phyloP scores from a whole-genome alignment of 1,140 invertebrate species.

The Aphidius gifuensis region DNA sequence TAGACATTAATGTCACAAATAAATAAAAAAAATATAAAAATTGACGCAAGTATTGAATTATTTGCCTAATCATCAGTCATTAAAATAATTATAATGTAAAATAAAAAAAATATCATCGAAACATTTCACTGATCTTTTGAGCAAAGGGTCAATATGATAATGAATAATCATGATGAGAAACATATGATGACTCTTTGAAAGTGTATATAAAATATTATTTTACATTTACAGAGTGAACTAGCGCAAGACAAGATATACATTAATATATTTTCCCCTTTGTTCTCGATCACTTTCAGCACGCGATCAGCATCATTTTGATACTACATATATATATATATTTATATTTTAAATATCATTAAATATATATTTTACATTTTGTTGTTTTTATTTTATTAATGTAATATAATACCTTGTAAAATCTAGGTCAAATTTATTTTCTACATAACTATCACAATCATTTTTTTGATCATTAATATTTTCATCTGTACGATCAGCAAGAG shows the following conservation, averaged over 20 bases:
- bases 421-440: conserved; percentile 39
- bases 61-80: too few species aligned
- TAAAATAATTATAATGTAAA: too few species aligned
- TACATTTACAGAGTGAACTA: conserved; percentile 1
- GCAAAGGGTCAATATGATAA: conserved; percentile 21
- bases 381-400: neutral
- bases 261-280: conserved; percentile 8
- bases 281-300: conserved; percentile 1
- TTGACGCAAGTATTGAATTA: too few species aligned
- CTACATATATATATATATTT: neutral
- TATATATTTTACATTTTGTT: neutral
- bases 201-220: conserved; percentile 1
- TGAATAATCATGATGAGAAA: neutral
- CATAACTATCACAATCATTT: conserved; percentile 23
- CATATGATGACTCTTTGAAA: conserved; percentile 16
- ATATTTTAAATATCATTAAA: neutral
- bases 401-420: conserved; percentile 49
- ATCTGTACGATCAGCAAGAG: conserved; percentile 34
- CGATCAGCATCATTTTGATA: neutral
- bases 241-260: neutral
- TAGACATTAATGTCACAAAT: too few species aligned
- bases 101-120: neutral
- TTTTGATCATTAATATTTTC: conserved; percentile 32
- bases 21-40: too few species aligned
- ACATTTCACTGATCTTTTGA: conserved; percentile 14